These are phyloP conservation scores for Actenoides hombroni DNA, from an alignment of 2,113 vertebrate species.

Conservation along the genomic window DNA sequence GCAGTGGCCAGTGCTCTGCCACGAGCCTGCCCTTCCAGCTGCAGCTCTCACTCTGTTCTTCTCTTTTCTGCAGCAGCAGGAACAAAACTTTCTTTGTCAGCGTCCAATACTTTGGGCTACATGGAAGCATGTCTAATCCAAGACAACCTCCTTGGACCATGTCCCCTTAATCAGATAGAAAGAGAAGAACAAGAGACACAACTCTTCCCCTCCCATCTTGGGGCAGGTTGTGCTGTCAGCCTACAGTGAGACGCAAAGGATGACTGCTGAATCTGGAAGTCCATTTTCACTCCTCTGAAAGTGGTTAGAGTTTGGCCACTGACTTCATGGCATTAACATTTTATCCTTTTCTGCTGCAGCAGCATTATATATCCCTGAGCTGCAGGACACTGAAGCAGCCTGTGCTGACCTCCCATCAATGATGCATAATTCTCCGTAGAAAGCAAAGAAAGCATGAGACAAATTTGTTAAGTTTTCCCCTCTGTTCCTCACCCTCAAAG, in stretches of 20 bases:
- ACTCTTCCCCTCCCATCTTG: not conserved
- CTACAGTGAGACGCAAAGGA: not conserved
- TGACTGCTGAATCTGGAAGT: not conserved
- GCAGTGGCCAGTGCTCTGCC: not conserved
- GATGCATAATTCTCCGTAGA: not conserved
- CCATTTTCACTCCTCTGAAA: not conserved
- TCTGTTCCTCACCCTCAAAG: not conserved
- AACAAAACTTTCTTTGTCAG: not conserved
- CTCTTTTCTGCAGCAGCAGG: not conserved
- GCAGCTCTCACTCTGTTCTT: not conserved
- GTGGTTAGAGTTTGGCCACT: not conserved
- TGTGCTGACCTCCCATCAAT: not conserved
- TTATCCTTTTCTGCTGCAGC: not conserved
- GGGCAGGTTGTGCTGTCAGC: not conserved
- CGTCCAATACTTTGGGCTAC: not conserved
- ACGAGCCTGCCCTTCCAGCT: not conserved
- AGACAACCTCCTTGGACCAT: not conserved
- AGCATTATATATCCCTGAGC: not conserved
- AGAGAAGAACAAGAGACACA: not conserved
- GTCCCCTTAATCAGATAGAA: not conserved
- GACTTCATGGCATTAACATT: not conserved
- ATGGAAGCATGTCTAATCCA: not conserved
- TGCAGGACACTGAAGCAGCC: not conserved
- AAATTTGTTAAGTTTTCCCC: not conserved
- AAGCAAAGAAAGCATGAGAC: not conserved